A percentile compares a stretch with the other conserved stretches of the same genome.
Evolutionary conservation across 2,113 vertebrate species (phyloP).

Genomic region (Esox niger): DNA sequence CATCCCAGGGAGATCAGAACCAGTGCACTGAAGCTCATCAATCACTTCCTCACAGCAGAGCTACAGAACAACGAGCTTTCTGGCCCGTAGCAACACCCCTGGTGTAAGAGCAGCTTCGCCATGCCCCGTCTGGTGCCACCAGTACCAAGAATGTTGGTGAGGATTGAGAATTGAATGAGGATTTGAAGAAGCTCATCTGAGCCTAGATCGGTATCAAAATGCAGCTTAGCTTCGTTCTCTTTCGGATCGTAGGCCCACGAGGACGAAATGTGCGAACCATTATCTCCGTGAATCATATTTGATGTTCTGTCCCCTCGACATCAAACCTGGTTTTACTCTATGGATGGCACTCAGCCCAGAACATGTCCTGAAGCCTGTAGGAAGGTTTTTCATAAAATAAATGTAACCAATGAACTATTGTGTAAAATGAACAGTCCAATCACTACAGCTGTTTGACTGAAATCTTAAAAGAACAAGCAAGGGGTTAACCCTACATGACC

Average conservation of each 20-base stretch:
- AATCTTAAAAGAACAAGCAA: too few relatives aligned
- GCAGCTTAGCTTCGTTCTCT: background rate
- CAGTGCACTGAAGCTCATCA: conserved; percentile 26
- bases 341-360: conserved; percentile 6
- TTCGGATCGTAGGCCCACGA: background rate
- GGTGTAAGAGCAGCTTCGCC: too few relatives aligned
- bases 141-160: too few relatives aligned
- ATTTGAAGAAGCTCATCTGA: too few relatives aligned
- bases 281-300: conserved; percentile 35
- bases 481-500: too few relatives aligned
- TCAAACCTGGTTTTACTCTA: conserved; percentile 30
- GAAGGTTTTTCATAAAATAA: conserved; percentile 46
- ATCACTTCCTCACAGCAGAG: conserved; percentile 35
- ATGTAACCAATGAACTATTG: background rate
- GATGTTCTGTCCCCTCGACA: conserved; percentile 34
- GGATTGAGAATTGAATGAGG: too few relatives aligned
- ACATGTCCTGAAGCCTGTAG: conserved; percentile 17
- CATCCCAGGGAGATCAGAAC: conserved; percentile 20
- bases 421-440: background rate
- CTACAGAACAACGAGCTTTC: conserved; percentile 43
- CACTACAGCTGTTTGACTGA: background rate
- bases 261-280: background rate
- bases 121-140: too few relatives aligned
- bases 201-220: too few relatives aligned
- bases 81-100: conserved; percentile 42